Evolutionary conservation across 2,113 vertebrate genomes (phyloP).

Genomic region (Carettochelys insculpta): DNA sequence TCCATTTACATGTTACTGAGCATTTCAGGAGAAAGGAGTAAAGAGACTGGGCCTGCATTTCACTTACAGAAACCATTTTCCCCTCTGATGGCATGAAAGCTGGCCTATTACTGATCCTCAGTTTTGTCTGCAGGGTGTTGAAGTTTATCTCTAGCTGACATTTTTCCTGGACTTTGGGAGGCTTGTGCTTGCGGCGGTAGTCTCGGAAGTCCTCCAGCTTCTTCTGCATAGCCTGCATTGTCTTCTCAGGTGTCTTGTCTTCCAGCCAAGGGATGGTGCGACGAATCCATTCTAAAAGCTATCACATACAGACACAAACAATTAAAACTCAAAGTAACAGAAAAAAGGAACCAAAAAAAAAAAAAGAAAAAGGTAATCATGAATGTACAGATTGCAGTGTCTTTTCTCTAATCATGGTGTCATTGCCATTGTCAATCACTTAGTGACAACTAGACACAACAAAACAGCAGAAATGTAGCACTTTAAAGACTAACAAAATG

Average conservation of each 20-base stretch:
- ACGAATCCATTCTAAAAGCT: conserved; percentile 96
- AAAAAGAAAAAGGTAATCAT: background rate
- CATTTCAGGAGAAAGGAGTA: background rate
- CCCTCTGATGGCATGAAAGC: conserved; percentile 99
- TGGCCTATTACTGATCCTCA: conserved; percentile 95
- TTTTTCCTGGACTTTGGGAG: conserved; percentile 97
- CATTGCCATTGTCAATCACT: background rate
- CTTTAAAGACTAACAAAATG: no score
- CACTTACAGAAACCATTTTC: conserved; percentile 97
- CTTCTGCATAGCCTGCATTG: conserved; percentile 93
- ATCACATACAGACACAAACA: conserved; percentile 29
- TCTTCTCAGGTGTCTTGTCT: conserved; percentile 93
- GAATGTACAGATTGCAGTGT: background rate
- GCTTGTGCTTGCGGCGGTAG: conserved; percentile 96
- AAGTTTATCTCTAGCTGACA: conserved; percentile 99
- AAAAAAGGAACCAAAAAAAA: background rate
- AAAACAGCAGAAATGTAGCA: no score
- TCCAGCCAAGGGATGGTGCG: conserved; percentile 98
- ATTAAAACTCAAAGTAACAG: background rate
- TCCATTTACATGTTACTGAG: background rate
- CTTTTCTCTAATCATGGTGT: background rate
- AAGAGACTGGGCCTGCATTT: background rate
- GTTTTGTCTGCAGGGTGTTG: conserved; percentile 98
- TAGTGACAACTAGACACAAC: no score
- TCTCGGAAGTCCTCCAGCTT: conserved; percentile 98